These are phyloP conservation scores for Phocides pigmalion DNA, from an alignment of 1,140 invertebrate species.

Conservation along the genomic window DNA sequence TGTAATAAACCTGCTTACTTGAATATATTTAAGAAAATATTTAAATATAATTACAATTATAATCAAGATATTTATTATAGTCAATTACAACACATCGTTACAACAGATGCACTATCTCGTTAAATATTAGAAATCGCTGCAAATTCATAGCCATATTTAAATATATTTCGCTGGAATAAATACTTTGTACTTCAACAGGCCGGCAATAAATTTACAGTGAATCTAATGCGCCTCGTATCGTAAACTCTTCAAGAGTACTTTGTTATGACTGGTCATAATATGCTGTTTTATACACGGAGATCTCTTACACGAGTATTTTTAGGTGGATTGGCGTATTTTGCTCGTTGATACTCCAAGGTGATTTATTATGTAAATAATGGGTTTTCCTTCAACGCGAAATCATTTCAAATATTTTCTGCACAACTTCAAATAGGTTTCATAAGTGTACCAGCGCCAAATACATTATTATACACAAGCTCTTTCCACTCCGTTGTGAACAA, in stretches of 20 bases:
- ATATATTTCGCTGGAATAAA: constrained; percentile 35
- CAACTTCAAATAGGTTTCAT: constrained; percentile 1
- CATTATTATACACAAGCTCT: not conserved
- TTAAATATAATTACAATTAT: not conserved
- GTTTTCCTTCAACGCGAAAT: constrained; percentile 10
- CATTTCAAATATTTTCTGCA: constrained; percentile 16
- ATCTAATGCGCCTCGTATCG: constrained; percentile 16
- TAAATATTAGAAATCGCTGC: not conserved
- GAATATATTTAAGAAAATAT: constrained; percentile 14
- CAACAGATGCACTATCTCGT: constrained; percentile 6
- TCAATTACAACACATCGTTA: constrained; percentile 3
- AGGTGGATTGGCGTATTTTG: constrained; percentile 17
- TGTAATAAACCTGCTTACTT: not conserved
- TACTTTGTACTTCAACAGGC: constrained; percentile 48
- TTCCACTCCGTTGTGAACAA: not conserved
- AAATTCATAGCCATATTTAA: constrained; percentile 19
- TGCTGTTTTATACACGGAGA: constrained; percentile 24
- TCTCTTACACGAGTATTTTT: constrained; percentile 22
- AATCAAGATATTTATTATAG: no score
- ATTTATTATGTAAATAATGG: constrained; percentile 25
- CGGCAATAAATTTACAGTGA: constrained; percentile 38
- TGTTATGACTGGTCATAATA: constrained; percentile 36
- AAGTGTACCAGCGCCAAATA: not conserved
- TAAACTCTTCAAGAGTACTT: constrained; percentile 18
- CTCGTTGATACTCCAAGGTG: constrained; percentile 14